Conservation (phyloP, 2,797 vertebrate genomes). For the Epinephelus coioides region DNA sequence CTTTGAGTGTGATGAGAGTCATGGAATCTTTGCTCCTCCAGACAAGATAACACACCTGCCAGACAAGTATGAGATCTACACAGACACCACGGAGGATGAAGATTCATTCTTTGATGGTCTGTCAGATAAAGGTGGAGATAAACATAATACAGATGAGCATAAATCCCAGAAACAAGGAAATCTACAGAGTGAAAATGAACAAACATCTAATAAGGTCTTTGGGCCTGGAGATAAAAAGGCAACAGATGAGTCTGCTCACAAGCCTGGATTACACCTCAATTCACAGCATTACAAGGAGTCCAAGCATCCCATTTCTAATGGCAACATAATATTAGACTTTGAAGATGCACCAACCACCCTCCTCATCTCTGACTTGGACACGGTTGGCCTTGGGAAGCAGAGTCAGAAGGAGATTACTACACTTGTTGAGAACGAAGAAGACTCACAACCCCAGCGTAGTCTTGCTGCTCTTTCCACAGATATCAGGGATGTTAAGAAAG, state of each 20-base stretch:
- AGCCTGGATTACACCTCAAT: conserved; percentile 49
- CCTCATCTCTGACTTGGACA: conserved; percentile 68
- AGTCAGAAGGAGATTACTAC: conserved; percentile 64
- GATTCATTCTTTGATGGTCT: conserved; percentile 86
- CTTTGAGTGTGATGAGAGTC: conserved; percentile 90
- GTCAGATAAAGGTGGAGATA: conserved; percentile 61
- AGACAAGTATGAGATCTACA: conserved; percentile 80
- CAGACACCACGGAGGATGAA: conserved; percentile 87
- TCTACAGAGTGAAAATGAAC: conserved; percentile 63
- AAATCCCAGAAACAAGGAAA: conserved; percentile 48
- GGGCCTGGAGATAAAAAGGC: conserved; percentile 48
- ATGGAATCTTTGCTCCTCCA: conserved; percentile 97
- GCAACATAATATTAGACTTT: conserved; percentile 72
- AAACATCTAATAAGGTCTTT: conserved; percentile 31
- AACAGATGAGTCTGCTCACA: conserved; percentile 46
- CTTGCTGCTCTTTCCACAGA: conserved; percentile 66
- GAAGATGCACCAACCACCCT: conserved; percentile 62
- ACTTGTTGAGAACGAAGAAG: conserved; percentile 84
- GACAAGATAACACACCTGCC: conserved; percentile 91
- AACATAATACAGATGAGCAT: conserved; percentile 56
- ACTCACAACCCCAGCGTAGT: conserved; percentile 75
- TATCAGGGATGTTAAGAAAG: conserved; percentile 29
- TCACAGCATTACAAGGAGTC: conserved; percentile 63
- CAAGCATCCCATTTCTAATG: conserved; percentile 63
- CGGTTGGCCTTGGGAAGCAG: conserved; percentile 35